Evolutionary conservation across 2,113 vertebrate genomes (phyloP).

Genomic region (Pseudorhombus dupliciocellatus): DNA sequence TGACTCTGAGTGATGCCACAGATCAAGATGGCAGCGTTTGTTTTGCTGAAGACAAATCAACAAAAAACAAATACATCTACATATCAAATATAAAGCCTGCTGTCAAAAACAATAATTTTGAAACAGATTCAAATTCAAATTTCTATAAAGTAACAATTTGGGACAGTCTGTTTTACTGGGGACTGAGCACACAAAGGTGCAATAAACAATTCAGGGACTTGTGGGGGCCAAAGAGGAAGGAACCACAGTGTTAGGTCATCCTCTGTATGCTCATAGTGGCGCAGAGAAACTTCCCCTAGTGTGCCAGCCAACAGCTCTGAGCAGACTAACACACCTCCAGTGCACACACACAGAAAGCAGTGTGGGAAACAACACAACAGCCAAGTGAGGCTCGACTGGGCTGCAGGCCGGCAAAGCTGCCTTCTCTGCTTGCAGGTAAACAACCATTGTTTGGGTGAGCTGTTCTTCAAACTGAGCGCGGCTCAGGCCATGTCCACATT

Average conservation of each 20-base stretch:
- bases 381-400: not conserved
- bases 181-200: slow-evolving; percentile 44
- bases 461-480: no score
- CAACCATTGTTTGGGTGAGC: no score
- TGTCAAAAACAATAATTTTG: no score
- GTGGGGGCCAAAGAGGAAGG: slow-evolving; percentile 62
- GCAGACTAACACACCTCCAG: slow-evolving; percentile 23
- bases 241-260: slow-evolving; percentile 69
- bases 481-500: no score
- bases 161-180: not conserved
- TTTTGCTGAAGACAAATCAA: no score
- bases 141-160: not conserved
- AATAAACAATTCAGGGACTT: slow-evolving; percentile 57
- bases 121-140: no score
- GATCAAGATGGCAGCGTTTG: no score
- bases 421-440: no score
- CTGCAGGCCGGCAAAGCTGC: no score
- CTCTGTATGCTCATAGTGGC: slow-evolving; percentile 63
- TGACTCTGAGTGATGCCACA: no score
- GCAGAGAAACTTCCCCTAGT: slow-evolving; percentile 62
- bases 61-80: no score
- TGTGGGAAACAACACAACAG: slow-evolving; percentile 44
- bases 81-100: no score
- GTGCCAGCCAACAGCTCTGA: slow-evolving; percentile 42
- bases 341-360: slow-evolving; percentile 30